A percentile compares a stretch with the other conserved stretches of the same genome.
phyloP scores from a whole-genome alignment of 2,797 vertebrate species.

The Danio choprae region DNA sequence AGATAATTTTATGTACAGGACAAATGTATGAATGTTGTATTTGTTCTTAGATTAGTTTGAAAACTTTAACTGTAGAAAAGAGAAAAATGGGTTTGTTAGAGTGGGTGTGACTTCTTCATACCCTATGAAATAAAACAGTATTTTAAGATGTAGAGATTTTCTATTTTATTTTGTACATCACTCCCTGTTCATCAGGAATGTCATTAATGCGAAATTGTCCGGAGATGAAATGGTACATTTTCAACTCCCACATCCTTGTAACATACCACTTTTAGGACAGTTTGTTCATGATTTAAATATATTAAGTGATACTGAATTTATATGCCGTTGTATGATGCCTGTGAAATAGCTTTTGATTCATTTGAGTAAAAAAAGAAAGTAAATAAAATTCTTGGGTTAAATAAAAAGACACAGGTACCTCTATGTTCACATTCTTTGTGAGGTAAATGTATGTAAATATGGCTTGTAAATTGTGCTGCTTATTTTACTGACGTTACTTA shows the following conservation, averaged over 20 bases:
- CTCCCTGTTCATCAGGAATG: constrained; percentile 10
- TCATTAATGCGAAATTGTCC: neutral
- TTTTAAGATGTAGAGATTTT: constrained; percentile 42
- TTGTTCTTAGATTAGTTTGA: constrained; percentile 26
- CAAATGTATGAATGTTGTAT: neutral
- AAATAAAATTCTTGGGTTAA: neutral
- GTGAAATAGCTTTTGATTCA: neutral
- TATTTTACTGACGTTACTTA: constrained; percentile 68
- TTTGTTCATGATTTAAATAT: neutral
- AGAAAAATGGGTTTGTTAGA: constrained; percentile 20
- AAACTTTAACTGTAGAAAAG: neutral
- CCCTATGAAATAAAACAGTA: constrained; percentile 27
- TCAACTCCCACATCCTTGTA: neutral
- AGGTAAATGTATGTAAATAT: constrained; percentile 71
- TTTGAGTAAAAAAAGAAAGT: neutral
- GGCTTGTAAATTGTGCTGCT: constrained; percentile 71
- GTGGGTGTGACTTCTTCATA: constrained; percentile 5
- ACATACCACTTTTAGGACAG: neutral
- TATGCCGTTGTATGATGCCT: neutral
- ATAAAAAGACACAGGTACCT: constrained; percentile 9
- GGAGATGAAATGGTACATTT: neutral
- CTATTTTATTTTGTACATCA: constrained; percentile 22
- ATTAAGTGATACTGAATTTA: neutral
- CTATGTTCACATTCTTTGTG: constrained; percentile 9
- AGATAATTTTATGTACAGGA: constrained; percentile 19